Base-by-base conservation (phyloP, 2,888 invertebrate species). In the Xylota sylvarum region DNA sequence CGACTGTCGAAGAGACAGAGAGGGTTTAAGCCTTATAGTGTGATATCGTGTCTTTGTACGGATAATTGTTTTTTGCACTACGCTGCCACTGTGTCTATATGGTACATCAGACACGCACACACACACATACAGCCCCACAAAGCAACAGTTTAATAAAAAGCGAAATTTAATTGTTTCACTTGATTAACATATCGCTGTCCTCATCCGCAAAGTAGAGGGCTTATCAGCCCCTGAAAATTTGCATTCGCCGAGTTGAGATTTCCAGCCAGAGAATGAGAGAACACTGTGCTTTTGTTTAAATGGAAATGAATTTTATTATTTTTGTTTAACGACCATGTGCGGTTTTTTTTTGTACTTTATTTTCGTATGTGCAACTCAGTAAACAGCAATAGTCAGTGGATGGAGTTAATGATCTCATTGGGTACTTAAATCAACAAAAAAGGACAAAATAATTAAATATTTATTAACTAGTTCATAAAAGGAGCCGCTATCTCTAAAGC, bases 91-190 rank as follows among this genome's bases (percentile, higher is more conserved):
- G 50, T 65, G 82, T 76, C 81, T 81, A 56, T 69, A 81, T 64
- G 48, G 60, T 40, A 80, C 58, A 72, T 40, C 5, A 46, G 19
- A 46, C 6, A 17, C 55, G n/a, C 52, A 30, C 9, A 52, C 5
- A 30, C 10, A 1, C 27, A 30, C 23, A 30, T 52, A 40, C 48
- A 50, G 27, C 43, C 60, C 67, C 23, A 46, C 19, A 56, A 58
- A 74, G 58, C 12, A 84, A 64, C 52, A 67, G 69, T 60, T 67
- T 43, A 77, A 77, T 62, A 77, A 81, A 73, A 67, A 43, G 35
- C 69, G 35, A 76, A 81, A 82, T 86, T 86, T 86, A 86, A 86
- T 86, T 86, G 86, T 86, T 86, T 86, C 58, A 73, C 77, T 82
- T 82, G 86, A 86, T 86, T 82, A 86, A 86, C 77, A 82, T 86